These are phyloP conservation scores for Pseudomyrmex dendroicus DNA, from an alignment of 1,140 invertebrate genomes.

Conservation along the genomic window DNA sequence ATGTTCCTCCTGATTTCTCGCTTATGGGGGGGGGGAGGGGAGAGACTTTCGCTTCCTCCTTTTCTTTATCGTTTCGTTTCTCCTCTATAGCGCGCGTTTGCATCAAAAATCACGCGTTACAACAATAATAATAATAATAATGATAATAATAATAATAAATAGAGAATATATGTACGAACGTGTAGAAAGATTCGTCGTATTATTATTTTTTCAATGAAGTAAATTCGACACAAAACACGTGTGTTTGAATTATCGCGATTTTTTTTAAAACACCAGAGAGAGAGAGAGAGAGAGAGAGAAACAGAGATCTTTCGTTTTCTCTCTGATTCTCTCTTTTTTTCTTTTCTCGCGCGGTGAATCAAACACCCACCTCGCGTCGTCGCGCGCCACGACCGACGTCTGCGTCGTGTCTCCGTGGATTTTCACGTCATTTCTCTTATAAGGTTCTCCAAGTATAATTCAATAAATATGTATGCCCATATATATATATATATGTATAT, in stretches of 20 bases:
- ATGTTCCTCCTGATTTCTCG: slow-evolving; percentile 57
- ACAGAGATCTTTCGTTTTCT: too few species aligned
- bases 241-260: slow-evolving; percentile 34
- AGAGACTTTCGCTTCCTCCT: background rate
- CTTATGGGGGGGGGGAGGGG: slow-evolving; percentile 17
- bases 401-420: slow-evolving; percentile 1
- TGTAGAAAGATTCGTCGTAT: slow-evolving; percentile 84
- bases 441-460: slow-evolving; percentile 35
- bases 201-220: slow-evolving; percentile 74
- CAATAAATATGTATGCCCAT: slow-evolving; percentile 64
- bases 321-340: too few species aligned
- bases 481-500: slow-evolving; percentile 66
- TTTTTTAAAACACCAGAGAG: background rate
- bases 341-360: background rate
- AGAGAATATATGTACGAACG: slow-evolving; percentile 83
- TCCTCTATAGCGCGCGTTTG: too few species aligned
- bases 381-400: slow-evolving; percentile 7
- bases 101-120: slow-evolving; percentile 28
- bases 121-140: slow-evolving; percentile 66
- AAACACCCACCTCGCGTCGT: background rate
- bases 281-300: too few species aligned
- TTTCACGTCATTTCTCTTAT: slow-evolving; percentile 32
- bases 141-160: slow-evolving; percentile 70
- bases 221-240: slow-evolving; percentile 83
- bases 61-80: slow-evolving; percentile 2